These are phyloP conservation scores for Threskiornis aethiopicus DNA, from an alignment of 2,797 vertebrate species.

Conservation along the genomic window DNA sequence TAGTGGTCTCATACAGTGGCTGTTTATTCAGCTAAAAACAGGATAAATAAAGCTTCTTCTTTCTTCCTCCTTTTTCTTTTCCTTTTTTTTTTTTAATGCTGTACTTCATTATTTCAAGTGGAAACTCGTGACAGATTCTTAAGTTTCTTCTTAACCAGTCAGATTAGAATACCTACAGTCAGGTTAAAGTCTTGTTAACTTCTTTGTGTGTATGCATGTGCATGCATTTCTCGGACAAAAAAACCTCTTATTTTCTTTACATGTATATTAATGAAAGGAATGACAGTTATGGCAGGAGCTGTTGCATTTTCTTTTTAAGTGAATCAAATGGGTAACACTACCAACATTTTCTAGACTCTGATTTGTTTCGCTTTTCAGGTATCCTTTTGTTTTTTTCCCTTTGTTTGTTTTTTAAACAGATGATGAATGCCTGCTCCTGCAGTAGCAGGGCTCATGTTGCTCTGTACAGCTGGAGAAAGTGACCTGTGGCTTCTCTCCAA, in stretches of 20 bases:
- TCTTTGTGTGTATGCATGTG: background rate
- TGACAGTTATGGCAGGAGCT: background rate
- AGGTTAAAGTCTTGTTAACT: background rate
- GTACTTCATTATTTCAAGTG: background rate
- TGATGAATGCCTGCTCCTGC: background rate
- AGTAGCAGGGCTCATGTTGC: background rate
- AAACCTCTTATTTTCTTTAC: background rate
- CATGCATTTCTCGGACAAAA: background rate
- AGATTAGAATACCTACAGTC: background rate
- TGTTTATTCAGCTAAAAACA: background rate
- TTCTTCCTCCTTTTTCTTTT: rapidly evolving
- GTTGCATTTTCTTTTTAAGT: background rate
- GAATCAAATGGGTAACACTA: background rate
- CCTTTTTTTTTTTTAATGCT: too few species aligned
- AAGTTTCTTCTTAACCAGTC: background rate
- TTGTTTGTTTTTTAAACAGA: background rate
- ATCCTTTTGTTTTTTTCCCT: rapidly evolving
- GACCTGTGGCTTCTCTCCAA: background rate
- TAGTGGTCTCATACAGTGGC: rapidly evolving
- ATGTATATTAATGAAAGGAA: background rate
- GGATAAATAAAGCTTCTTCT: background rate
- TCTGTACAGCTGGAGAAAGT: background rate
- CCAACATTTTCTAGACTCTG: background rate
- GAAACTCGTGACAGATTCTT: background rate
- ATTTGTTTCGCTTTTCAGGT: background rate